Evolutionary conservation across 2,888 invertebrate species (phyloP).

Genomic region (Fabriciana adippe): DNA sequence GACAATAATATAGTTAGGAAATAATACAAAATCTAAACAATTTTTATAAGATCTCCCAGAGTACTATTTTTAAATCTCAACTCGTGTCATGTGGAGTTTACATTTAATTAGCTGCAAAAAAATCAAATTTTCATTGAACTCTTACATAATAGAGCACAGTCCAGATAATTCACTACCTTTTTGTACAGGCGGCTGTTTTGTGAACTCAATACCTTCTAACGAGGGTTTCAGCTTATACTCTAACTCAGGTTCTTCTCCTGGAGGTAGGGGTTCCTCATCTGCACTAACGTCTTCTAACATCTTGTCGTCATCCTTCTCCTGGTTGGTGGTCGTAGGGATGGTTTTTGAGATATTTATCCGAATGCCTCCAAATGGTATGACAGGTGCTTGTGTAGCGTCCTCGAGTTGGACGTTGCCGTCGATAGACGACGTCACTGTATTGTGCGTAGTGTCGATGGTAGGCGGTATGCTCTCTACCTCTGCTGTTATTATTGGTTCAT

Average conservation of each 20-base stretch:
- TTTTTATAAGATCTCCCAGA: too few species aligned
- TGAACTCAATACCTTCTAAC: conserved; percentile 84
- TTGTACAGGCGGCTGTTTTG: conserved; percentile 86
- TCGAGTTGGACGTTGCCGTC: conserved; percentile 90
- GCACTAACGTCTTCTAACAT: conserved; percentile 61
- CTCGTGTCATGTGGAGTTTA: too few species aligned
- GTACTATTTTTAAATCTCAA: too few species aligned
- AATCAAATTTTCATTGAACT: neutral
- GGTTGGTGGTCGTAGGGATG: conserved; percentile 61
- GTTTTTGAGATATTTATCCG: conserved; percentile 92
- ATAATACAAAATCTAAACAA: too few species aligned
- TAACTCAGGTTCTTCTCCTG: conserved; percentile 80
- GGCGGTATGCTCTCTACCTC: conserved; percentile 60
- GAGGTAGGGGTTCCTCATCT: conserved; percentile 81
- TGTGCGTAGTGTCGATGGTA: conserved; percentile 77
- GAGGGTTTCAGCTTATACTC: conserved; percentile 85
- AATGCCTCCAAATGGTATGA: conserved; percentile 82
- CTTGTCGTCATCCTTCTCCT: conserved; percentile 48
- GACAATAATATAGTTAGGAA: too few species aligned
- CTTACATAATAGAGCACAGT: conserved; percentile 92
- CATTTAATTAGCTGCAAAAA: neutral
- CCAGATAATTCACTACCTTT: conserved; percentile 92
- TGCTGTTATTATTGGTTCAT: conserved; percentile 79
- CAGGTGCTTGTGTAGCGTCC: conserved; percentile 67
- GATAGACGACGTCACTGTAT: conserved; percentile 84